A percentile compares a stretch with the other conserved stretches of the same genome.
Evolutionary conservation across 2,888 invertebrate genomes (phyloP).

Genomic region (Dione vanillae): DNA sequence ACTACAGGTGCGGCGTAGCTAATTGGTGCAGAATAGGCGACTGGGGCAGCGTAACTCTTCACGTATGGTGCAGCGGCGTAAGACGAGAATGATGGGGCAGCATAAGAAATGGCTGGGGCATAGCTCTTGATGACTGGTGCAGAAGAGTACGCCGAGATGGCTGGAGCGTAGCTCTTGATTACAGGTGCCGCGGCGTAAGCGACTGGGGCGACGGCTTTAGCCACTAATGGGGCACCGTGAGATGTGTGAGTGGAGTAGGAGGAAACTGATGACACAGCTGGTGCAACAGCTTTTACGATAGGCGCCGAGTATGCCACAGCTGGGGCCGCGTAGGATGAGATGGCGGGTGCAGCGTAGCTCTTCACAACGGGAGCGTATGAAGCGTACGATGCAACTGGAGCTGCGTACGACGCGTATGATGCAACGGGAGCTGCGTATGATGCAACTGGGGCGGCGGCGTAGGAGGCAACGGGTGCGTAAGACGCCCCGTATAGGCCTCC

Average conservation of each 20-base stretch:
- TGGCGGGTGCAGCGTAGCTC: conserved; percentile 53
- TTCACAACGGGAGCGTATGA: conserved; percentile 57
- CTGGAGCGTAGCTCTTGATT: conserved; percentile 71
- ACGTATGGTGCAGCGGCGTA: conserved; percentile 44
- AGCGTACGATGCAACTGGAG: conserved; percentile 51
- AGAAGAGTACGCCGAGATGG: conserved; percentile 68
- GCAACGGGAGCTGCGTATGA: conserved; percentile 60
- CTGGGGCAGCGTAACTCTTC: conserved; percentile 77
- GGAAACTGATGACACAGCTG: conserved; percentile 55
- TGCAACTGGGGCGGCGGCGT: conserved; percentile 36
- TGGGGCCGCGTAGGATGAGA: conserved; percentile 55
- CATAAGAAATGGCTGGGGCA: conserved; percentile 54
- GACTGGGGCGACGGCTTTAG: conserved; percentile 58
- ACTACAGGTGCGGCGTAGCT: conserved; percentile 50
- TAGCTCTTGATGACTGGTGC: conserved; percentile 47
- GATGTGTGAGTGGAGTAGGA: conserved; percentile 57
- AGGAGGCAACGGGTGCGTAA: conserved; percentile 47
- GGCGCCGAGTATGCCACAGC: conserved; percentile 74
- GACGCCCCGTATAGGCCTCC: conserved; percentile 78
- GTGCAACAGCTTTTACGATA: conserved; percentile 53
- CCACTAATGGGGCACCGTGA: conserved; percentile 53
- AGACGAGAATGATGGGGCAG: conserved; percentile 60
- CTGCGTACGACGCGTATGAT: conserved; percentile 51
- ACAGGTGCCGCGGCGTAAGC: conserved; percentile 78
- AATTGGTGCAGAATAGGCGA: conserved; percentile 55